Evolutionary conservation across 2,113 vertebrate species (phyloP), one percentile per base, ranked within the genome.

Genomic region (Grammomys surdaster): DNA sequence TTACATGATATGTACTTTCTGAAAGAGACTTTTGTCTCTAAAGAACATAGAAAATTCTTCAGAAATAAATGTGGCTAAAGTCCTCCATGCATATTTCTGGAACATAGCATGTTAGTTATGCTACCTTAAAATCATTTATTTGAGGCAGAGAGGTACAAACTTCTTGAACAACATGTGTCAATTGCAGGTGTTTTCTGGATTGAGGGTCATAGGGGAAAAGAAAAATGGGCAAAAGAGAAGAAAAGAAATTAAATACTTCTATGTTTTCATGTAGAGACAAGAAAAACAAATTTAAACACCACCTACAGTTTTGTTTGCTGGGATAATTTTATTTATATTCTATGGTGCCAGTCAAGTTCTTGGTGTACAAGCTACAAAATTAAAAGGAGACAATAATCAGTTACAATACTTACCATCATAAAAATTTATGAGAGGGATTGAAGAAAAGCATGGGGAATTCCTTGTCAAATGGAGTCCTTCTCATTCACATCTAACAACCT

Each of bases 371-470:
- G 40, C 43, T 26, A 33, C 14, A 65, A 7, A 86, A 70, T 70
- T 95, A 91, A 98, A 97, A 67, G 91, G 7, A 89, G 28, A 73
- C 73, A n/a, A 75, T 78, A 93, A 36, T 96, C 98, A 96, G 88
- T 96, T 87, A 77, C 87, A 40, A 31, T 81, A 97, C 58, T 91
- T 95, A 82, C 20, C 7, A 26, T 48, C 43, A 84, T 85, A 84
- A 96, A 96, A 96, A 54, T 65, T 9, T 7, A 26, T 73, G 14
- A 85, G 16, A 84, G 0, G 51, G 28, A 78, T 46, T 72, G 82
- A 5, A 54, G 69, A 58, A 54, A 5, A 13, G 0, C 7, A 9
- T 17, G 3, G 2, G 12, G 31, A 0, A 20, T 9, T 7, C 0
- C 6, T 0, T 20, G 13, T 2, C 26, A n/a, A 48, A 81, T 5